These are phyloP conservation scores for Portunus trituberculatus DNA, from an alignment of 1,140 invertebrate genomes.

Conservation along the genomic window DNA sequence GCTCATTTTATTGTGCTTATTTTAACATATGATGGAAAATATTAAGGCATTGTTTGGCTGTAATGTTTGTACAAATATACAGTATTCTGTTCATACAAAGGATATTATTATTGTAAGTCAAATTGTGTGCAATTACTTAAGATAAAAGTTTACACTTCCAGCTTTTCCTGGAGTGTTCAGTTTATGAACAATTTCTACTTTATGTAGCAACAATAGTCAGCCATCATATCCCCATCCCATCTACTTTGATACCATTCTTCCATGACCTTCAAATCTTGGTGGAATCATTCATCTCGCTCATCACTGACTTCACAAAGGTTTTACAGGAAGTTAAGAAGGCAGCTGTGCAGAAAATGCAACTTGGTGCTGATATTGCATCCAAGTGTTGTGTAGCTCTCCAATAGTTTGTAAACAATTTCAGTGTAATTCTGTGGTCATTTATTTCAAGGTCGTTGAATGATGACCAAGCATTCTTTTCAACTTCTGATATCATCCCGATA, in stretches of 20 bases:
- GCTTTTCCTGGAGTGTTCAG: not conserved
- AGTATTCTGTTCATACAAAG: no score
- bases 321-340: no score
- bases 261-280: not conserved
- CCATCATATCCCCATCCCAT: not conserved
- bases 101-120: not conserved
- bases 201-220: not conserved
- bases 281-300: no score
- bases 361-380: not conserved
- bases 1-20: not conserved
- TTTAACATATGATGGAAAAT: not conserved
- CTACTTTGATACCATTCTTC: not conserved
- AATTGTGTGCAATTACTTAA: not conserved
- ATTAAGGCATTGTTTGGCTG: not conserved
- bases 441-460: slow-evolving; percentile 16
- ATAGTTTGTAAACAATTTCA: not conserved
- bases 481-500: not conserved
- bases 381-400: not conserved
- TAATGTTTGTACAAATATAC: no score
- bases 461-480: slow-evolving; percentile 39
- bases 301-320: no score
- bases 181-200: not conserved
- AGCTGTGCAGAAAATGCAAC: no score
- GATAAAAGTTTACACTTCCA: not conserved
- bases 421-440: not conserved